Conservation (phyloP, 2,797 vertebrate genomes). For the Cynodonichthys magdalenae region DNA sequence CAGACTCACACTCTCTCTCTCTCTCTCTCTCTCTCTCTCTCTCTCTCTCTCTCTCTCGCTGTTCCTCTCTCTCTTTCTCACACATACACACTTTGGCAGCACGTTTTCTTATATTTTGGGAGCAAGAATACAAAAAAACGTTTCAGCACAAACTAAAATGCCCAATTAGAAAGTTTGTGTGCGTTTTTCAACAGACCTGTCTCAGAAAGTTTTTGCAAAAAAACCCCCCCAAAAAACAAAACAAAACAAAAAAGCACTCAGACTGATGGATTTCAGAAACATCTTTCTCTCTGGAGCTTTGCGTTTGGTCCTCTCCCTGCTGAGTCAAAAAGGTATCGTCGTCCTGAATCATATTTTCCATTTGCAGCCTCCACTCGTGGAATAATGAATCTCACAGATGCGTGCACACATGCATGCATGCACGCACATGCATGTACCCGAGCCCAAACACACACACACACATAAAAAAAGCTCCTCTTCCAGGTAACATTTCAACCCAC, state of each 20-base stretch:
- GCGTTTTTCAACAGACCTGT: constrained; percentile 14
- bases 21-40: constrained; percentile 1
- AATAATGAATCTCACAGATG: constrained; percentile 77
- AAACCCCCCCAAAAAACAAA: no score
- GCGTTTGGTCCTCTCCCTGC: constrained; percentile 57
- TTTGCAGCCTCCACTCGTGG: constrained; percentile 66
- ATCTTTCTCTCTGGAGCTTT: constrained; percentile 35
- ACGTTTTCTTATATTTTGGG: constrained; percentile 73
- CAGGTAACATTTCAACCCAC: constrained; percentile 46
- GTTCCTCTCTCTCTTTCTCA: no score
- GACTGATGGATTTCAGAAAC: constrained; percentile 54
- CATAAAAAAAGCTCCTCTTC: constrained; percentile 24
- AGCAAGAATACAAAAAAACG: constrained; percentile 68
- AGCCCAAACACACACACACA: constrained; percentile 54
- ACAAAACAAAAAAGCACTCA: constrained; percentile 42
- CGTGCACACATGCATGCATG: constrained; percentile 36
- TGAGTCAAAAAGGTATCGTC: constrained; percentile 73
- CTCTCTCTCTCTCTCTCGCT: constrained; percentile 2
- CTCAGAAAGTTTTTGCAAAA: no score
- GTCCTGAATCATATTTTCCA: constrained; percentile 76
- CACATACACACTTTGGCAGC: constrained; percentile 7
- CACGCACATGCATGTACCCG: constrained; percentile 32
- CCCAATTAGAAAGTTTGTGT: constrained; percentile 14
- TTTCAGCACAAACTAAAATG: constrained; percentile 41
- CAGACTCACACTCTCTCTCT: constrained; percentile 20